Base-by-base conservation (phyloP, 2,888 invertebrate genomes). In the Lepetodrilus schrolli region DNA sequence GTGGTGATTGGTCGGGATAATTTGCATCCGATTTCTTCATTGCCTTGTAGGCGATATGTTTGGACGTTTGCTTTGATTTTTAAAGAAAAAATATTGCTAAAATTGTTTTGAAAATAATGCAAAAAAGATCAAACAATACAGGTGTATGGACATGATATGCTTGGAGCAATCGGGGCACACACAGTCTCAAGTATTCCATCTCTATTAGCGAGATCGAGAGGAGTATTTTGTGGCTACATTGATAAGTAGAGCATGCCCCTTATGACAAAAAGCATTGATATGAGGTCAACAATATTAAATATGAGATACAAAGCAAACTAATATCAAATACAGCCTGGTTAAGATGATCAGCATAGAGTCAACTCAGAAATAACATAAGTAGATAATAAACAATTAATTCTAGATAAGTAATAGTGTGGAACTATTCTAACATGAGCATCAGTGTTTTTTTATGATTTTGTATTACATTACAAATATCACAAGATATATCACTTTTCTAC, bases 291-390 rank as follows among this genome's bases (percentile, higher is more conserved):
- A 51, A 58, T 26, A 58, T 58, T 34, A 58, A 58, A 58, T 58
- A 58, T 58, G 26, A 58, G 21, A 58, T 58, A 30, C 21, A 48
- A 48, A 58, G 58, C 58, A 23, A 58, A 58, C 58, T 58, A 58
- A 58, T 58, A 58, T 58, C 58, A 58, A 58, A 30, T 34, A 26
- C 58, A 58, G 58, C 30, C 58, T 58, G 58, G 58, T 58, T 58
- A 58, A 58, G 34, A 34, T 58, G 58, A 58, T 58, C 58, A 58
- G 58, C 30, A 58, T 17, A 23, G 51, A 23, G 13, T 51, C 51
- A 51, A 58, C 58, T 58, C 58, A 58, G 26, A 43, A 43, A 17
- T 58, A 58, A 58, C 58, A 58, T 58, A 58, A 58, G 58, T 58
- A 58, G 34, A 58, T 58, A 58, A 58, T 26, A 58, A 58, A 51